phyloP scores from a whole-genome alignment of 1,140 invertebrate genomes.

The Odontomachus brunneus region DNA sequence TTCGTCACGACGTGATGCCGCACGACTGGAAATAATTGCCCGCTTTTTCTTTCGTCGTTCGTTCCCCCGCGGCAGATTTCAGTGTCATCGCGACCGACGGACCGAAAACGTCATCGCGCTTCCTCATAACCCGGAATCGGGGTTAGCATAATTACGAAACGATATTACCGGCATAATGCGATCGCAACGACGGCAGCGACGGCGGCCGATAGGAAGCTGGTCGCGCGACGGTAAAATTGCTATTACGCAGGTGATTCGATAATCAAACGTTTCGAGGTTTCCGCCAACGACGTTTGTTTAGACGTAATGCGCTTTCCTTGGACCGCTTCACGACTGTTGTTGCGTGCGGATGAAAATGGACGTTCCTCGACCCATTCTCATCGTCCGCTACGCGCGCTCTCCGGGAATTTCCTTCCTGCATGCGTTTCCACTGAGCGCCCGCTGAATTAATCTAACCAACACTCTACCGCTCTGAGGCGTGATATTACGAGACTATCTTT shows the following conservation, averaged over 20 bases:
- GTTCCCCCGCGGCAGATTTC: neutral
- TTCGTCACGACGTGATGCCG: constrained; percentile 15
- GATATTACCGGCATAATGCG: constrained; percentile 36
- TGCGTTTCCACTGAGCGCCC: no score
- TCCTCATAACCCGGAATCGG: constrained; percentile 48
- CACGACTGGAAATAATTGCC: constrained; percentile 41
- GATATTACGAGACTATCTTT: no score
- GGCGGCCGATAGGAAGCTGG: constrained; percentile 10
- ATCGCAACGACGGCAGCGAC: neutral
- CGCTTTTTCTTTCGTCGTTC: constrained; percentile 29
- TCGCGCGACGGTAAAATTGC: constrained; percentile 37
- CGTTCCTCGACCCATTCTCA: neutral
- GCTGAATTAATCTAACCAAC: no score
- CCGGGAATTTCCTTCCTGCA: neutral
- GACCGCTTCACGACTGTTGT: neutral
- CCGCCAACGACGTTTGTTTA: constrained; percentile 23
- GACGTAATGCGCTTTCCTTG: constrained; percentile 31
- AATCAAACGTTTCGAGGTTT: constrained; percentile 34
- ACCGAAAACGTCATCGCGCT: constrained; percentile 42
- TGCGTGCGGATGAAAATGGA: neutral
- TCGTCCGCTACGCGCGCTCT: neutral
- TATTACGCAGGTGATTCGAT: constrained; percentile 55
- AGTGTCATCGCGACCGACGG: constrained; percentile 39
- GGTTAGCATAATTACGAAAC: constrained; percentile 40
- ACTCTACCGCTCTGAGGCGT: no score